These are phyloP conservation scores for Neosalanx taihuensis DNA, from an alignment of 2,797 vertebrate species.

Conservation along the genomic window DNA sequence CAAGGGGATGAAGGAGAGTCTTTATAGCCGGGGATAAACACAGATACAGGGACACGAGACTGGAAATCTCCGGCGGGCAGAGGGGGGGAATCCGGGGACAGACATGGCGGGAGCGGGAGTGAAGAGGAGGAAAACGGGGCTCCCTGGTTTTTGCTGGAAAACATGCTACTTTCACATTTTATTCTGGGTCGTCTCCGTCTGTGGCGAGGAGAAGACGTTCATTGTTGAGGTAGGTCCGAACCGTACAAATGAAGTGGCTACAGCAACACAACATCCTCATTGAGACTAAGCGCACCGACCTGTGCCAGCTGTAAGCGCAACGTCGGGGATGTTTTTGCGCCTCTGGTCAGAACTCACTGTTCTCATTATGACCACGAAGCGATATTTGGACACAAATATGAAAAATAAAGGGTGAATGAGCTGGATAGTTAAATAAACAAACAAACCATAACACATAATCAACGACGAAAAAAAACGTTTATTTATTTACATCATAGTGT, in stretches of 20 bases:
- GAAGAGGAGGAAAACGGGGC: constrained; percentile 63
- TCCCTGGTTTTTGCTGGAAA: constrained; percentile 72
- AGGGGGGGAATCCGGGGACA: constrained; percentile 55
- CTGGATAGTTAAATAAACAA: constrained; percentile 30
- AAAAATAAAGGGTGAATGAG: constrained; percentile 38
- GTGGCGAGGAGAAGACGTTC: constrained; percentile 75
- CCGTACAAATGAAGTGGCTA: constrained; percentile 2
- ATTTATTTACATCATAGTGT: background rate
- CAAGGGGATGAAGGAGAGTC: constrained; percentile 41
- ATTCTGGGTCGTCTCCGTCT: constrained; percentile 75
- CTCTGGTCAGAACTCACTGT: background rate
- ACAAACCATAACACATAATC: background rate
- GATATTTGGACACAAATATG: background rate
- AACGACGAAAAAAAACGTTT: constrained; percentile 16
- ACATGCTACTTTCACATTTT: constrained; percentile 74
- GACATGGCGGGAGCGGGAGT: constrained; percentile 72
- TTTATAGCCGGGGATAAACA: constrained; percentile 54
- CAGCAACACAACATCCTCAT: constrained; percentile 14
- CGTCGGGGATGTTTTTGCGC: constrained; percentile 18
- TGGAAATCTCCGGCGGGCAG: constrained; percentile 56
- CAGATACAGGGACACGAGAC: constrained; percentile 44
- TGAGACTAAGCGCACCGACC: constrained; percentile 9
- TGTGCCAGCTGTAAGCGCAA: constrained; percentile 3
- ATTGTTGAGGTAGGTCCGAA: constrained; percentile 72
- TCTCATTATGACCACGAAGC: background rate